Evolutionary conservation across 2,888 invertebrate genomes (phyloP), one percentile per base, ranked within the genome.

Genomic region (Tachina grossa): DNA sequence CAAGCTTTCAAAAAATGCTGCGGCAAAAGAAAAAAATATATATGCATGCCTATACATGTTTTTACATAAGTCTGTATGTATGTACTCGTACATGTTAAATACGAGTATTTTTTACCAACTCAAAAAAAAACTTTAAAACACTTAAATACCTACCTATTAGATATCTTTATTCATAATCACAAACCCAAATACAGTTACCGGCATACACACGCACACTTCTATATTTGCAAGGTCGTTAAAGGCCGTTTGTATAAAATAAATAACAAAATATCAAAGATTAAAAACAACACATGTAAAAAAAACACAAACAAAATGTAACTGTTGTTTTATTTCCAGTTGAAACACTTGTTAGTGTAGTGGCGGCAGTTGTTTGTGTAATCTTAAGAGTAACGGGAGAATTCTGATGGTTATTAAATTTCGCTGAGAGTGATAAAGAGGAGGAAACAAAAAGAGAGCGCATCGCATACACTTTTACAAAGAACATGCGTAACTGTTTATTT

Each of bases 181-280:
- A 6, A 16, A 72, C 31, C 45, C 51, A 55, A 14, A 16, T 6
- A 47, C 11, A 49, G n/a, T 43, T n/a, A 57, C 53, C 43, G 47
- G 45, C 39, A 55, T 43, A 66, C 16, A 47, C 51, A 43, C 65
- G 83, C 66, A 79, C 59, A 61, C 59, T 61, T 72, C 59, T 77
- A 65, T 69, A 75, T 6, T 31, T 68, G 57, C 88, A 91, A 91
- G 90, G 90, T 91, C 90, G 91, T 91, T 91, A 90, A 90, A 91
- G 90, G 91, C 90, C 91, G 91, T 91, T 91, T 90, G 89, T 88
- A 83, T 79, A 91, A 89, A 90, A 89, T 87, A 71, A n/a, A n/a
- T n/a, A n/a, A n/a, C n/a, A n/a, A 43, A 31, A 31, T 31, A 31
- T 4, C n/a, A n/a, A n/a, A 22, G 1, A 11, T 4, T 43, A 65